Base-by-base conservation (phyloP, 2,888 invertebrate species). In the Eupithecia inturbata region DNA sequence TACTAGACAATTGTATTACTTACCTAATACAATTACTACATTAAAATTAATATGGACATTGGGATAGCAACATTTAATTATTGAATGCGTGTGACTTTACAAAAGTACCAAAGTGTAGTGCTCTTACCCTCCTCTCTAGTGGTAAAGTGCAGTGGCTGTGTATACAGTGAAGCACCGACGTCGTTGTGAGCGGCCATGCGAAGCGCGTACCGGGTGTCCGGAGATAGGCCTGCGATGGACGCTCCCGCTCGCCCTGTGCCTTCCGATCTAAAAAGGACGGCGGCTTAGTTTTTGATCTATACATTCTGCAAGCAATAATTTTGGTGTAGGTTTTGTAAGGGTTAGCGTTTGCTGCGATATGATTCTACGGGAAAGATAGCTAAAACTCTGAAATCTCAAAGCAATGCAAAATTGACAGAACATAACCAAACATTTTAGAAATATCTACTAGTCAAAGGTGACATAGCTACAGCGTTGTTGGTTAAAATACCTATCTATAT, bases 101-200 rank as follows among this genome's bases (percentile, higher is more conserved):
- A 53, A 53, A n/a, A 49, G n/a, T n/a, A 53, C 9, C 22, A 53
- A 3, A 9, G 6, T 60, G 10, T 60, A 28, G 10, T 22, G 31
- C 9, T 71, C 80, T 82, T 88, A 96, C 97, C 96, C 95, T 98
- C 98, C 91, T 98, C 98, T 80, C 97, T 96, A 9, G 98, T 98
- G 81, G 97, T 97, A 63, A 97, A 96, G 70, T 97, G 96, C 67
- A 97, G 95, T 0, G 96, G 93, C 67, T 97, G 95, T 6, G 98
- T 97, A 71, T 97, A 97, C 12, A 96, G 89, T 74, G 98, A 97
- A 33, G 96, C 95, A 73, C 98, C 98, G 78, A 98, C 97, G 84
- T 97, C 96, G 87, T 98, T 98, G 83, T 96, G 96, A 5, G 98
- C 98, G 77, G 97, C 95, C 84, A 98, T 96, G 62, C 98, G 95